Evolutionary conservation across 2,113 vertebrate genomes (phyloP).

Genomic region (Thermophis baileyi): DNA sequence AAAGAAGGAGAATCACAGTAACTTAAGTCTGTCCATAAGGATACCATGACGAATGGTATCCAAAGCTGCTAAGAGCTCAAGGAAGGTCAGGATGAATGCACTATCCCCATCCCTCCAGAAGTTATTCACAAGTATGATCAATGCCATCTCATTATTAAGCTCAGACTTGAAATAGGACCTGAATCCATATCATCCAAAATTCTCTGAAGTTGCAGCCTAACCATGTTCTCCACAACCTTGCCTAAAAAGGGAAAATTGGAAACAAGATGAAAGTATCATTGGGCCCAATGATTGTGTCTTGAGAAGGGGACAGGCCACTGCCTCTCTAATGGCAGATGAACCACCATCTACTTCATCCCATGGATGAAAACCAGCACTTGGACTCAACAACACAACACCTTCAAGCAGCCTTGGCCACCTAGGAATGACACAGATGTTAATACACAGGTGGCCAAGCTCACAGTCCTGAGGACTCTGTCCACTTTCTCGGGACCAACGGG

Average conservation of each 20-base stretch:
- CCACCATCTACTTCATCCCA: background rate
- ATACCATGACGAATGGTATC: background rate
- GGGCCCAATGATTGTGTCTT: background rate
- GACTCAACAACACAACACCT: background rate
- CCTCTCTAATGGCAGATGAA: background rate
- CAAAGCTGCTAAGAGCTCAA: background rate
- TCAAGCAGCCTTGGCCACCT: background rate
- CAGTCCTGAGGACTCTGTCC: background rate
- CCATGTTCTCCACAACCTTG: background rate
- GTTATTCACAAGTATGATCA: background rate
- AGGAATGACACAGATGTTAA: background rate
- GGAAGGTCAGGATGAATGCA: background rate
- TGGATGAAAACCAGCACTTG: background rate
- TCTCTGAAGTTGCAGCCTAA: background rate
- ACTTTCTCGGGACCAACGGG: background rate
- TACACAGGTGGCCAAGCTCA: background rate
- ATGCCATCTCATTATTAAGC: background rate
- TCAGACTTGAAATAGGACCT: background rate
- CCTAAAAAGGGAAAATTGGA: background rate
- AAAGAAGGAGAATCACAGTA: background rate
- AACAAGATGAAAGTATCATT: background rate
- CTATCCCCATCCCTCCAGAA: background rate
- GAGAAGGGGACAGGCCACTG: background rate
- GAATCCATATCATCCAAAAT: background rate
- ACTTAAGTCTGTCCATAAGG: background rate